phyloP scores from a whole-genome alignment of 2,888 invertebrate genomes.

The Desoria tigrina region DNA sequence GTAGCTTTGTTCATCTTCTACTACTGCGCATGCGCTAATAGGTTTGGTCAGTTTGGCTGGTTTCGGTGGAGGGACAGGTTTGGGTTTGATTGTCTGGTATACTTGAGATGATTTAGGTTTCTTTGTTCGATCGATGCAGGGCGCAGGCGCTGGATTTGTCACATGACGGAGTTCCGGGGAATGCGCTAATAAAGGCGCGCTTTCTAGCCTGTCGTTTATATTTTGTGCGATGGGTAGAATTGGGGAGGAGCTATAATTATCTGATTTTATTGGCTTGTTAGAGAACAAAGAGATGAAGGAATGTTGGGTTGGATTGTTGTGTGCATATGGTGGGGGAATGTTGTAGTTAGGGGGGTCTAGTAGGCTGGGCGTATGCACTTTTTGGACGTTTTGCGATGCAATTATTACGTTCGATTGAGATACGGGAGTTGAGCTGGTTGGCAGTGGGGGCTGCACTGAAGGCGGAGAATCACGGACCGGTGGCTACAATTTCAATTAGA shows the following conservation, averaged over 20 bases:
- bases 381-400: no score
- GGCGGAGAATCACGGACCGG: no score
- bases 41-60: slow-evolving; percentile 81
- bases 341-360: slow-evolving; percentile 54
- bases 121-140: slow-evolving; percentile 74
- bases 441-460: no score
- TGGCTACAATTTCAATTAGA: no score
- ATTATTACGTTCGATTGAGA: no score
- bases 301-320: slow-evolving; percentile 48
- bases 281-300: background rate
- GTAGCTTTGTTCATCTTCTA: background rate
- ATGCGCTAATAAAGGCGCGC: slow-evolving; percentile 7
- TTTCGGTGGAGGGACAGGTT: slow-evolving; percentile 89
- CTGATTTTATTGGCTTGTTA: background rate
- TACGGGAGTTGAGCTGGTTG: no score
- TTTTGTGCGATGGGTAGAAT: slow-evolving; percentile 20
- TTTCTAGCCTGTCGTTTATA: no score
- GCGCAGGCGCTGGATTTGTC: slow-evolving; percentile 64
- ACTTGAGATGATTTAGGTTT: slow-evolving; percentile 66
- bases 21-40: no score
- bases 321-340: slow-evolving; percentile 80
- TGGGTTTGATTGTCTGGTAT: slow-evolving; percentile 64
- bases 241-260: slow-evolving; percentile 32
- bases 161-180: slow-evolving; percentile 23
- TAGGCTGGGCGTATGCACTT: no score